Conservation (phyloP, 2,113 vertebrate genomes). For the Pedionomus torquatus region DNA sequence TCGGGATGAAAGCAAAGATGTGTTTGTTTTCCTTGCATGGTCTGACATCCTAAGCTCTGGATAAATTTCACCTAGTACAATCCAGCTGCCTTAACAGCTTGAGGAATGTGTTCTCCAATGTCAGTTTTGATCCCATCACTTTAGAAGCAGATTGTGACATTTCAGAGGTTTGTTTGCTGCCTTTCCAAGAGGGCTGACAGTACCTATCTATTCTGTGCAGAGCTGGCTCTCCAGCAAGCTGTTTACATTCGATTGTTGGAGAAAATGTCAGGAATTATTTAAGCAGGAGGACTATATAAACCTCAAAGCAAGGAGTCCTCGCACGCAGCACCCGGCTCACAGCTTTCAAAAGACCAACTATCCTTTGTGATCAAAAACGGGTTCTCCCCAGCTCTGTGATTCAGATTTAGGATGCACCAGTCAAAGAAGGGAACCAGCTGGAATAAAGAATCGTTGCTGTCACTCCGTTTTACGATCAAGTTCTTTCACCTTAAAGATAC, state of each 20-base stretch:
- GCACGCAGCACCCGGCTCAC: not conserved
- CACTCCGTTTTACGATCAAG: slow-evolving; percentile 39
- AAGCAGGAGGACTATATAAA: slow-evolving; percentile 52
- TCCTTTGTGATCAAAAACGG: slow-evolving; percentile 35
- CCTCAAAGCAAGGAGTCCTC: slow-evolving; percentile 53
- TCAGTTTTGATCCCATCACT: slow-evolving; percentile 66
- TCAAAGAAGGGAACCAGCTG: slow-evolving; percentile 21
- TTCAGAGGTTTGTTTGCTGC: slow-evolving; percentile 66
- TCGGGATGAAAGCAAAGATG: slow-evolving; percentile 55
- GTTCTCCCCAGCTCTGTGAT: slow-evolving; percentile 44
- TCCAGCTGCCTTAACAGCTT: slow-evolving; percentile 71
- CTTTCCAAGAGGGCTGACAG: slow-evolving; percentile 40
- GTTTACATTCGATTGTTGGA: slow-evolving; percentile 38
- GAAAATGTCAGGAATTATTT: slow-evolving; percentile 59
- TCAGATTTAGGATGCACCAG: slow-evolving; percentile 57
- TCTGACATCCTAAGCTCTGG: slow-evolving; percentile 65
- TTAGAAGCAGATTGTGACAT: slow-evolving; percentile 67
- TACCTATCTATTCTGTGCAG: slow-evolving; percentile 55
- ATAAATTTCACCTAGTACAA: slow-evolving; percentile 63
- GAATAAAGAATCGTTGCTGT: not conserved
- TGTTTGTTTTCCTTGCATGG: slow-evolving; percentile 59
- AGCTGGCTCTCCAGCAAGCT: slow-evolving; percentile 25
- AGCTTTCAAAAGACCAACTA: slow-evolving; percentile 56
- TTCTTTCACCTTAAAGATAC: slow-evolving; percentile 46
- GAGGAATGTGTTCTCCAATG: slow-evolving; percentile 45